A percentile compares a stretch with the other conserved stretches of the same genome.
Evolutionary conservation across 2,797 vertebrate species (phyloP).

Genomic region (Tympanoctomys barrerae): DNA sequence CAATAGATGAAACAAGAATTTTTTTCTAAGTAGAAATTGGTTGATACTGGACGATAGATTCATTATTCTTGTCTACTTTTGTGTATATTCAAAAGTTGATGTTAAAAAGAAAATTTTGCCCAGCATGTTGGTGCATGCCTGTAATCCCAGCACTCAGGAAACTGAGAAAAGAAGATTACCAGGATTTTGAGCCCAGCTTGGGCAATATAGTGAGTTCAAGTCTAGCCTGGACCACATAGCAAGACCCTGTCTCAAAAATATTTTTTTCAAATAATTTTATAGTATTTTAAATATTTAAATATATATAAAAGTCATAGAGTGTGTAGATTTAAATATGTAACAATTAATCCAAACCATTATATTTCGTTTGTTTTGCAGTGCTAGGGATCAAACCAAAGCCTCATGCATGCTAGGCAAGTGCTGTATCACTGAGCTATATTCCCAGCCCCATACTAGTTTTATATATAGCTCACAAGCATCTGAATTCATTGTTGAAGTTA

Average conservation of each 20-base stretch:
- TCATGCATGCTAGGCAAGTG: neutral
- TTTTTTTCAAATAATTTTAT: neutral
- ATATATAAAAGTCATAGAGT: neutral
- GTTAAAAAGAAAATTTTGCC: neutral
- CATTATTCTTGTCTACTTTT: neutral
- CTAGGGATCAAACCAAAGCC: neutral
- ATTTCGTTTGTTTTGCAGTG: neutral
- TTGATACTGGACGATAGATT: neutral
- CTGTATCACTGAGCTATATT: neutral
- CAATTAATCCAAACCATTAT: neutral
- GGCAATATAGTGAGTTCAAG: neutral
- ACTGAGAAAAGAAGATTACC: neutral
- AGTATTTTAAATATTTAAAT: slow-evolving; percentile 47
- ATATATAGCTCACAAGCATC: neutral
- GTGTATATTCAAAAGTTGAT: neutral
- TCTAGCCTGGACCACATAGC: neutral
- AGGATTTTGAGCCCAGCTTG: neutral
- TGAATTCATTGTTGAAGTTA: slow-evolving; percentile 46
- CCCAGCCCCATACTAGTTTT: neutral
- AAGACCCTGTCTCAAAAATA: neutral
- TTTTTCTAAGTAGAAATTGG: neutral
- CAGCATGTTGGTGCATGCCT: neutral
- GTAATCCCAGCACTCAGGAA: neutral
- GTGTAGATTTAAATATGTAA: slow-evolving; percentile 22
- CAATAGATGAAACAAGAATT: neutral